Evolutionary conservation across 1,140 invertebrate species (phyloP).

Genomic region (Drosophila tsacasi): DNA sequence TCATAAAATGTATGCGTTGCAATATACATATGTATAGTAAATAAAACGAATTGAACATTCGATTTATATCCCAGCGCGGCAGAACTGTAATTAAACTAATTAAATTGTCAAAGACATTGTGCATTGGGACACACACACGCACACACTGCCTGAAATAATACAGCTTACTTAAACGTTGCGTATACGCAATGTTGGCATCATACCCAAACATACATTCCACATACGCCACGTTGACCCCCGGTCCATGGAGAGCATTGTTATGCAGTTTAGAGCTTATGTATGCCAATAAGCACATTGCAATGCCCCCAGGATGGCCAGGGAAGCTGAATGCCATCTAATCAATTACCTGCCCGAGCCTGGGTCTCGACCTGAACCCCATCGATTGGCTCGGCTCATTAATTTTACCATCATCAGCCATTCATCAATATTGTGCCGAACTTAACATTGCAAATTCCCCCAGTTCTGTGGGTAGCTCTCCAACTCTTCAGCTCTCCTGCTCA

Average conservation of each 20-base stretch:
- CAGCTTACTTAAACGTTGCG: slow-evolving; percentile 29
- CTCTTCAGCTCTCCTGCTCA: background rate
- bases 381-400: slow-evolving; percentile 63
- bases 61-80: slow-evolving; percentile 3
- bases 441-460: slow-evolving; percentile 41
- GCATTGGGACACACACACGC: background rate
- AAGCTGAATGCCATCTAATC: slow-evolving; percentile 51
- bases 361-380: slow-evolving; percentile 12
- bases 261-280: slow-evolving; percentile 31
- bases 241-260: slow-evolving; percentile 2
- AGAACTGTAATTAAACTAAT: slow-evolving; percentile 45
- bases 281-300: slow-evolving; percentile 9
- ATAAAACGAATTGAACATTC: slow-evolving; percentile 20
- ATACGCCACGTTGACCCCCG: slow-evolving; percentile 31
- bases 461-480: background rate
- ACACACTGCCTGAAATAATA: slow-evolving; percentile 13
- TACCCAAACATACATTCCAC: background rate
- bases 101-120: slow-evolving; percentile 42
- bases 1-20: slow-evolving; percentile 13
- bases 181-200: slow-evolving; percentile 25
- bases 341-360: slow-evolving; percentile 43
- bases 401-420: slow-evolving; percentile 54
- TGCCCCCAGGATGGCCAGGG: slow-evolving; percentile 3
- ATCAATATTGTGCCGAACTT: slow-evolving; percentile 60
- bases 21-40: no score